These are phyloP conservation scores for Pelodytes ibericus DNA, from an alignment of 2,797 vertebrate species.

Conservation along the genomic window DNA sequence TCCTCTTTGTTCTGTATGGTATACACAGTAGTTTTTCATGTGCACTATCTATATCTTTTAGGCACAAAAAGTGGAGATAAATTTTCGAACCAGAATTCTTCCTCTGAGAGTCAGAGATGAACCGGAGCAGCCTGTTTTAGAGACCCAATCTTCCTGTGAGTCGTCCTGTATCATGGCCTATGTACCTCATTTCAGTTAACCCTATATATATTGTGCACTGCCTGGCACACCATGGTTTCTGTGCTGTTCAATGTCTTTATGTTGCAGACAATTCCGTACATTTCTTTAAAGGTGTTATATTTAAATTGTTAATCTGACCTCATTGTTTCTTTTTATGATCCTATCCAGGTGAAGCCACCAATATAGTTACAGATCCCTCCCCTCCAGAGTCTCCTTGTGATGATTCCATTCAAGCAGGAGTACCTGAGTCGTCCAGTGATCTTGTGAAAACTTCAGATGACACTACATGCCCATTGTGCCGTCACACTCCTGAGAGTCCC, in stretches of 20 bases:
- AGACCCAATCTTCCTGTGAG: slow-evolving; percentile 33
- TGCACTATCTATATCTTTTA: slow-evolving; percentile 26
- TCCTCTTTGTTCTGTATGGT: not conserved
- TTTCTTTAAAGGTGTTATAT: not conserved
- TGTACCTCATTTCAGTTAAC: not conserved
- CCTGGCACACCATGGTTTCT: not conserved
- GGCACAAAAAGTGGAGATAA: slow-evolving; percentile 69
- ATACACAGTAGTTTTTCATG: not conserved
- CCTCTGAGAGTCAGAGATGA: slow-evolving; percentile 51
- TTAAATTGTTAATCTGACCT: not conserved
- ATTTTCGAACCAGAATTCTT: slow-evolving; percentile 66
- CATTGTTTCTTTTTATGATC: not conserved
- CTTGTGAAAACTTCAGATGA: slow-evolving; percentile 36
- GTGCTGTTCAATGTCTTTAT: not conserved
- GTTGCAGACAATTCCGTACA: not conserved
- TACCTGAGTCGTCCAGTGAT: slow-evolving; percentile 13
- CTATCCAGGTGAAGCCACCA: slow-evolving; percentile 24
- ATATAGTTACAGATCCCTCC: slow-evolving; percentile 13
- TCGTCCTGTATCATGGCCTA: not conserved
- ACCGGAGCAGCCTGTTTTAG: slow-evolving; percentile 5
- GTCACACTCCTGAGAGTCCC: slow-evolving; percentile 22
- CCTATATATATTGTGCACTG: not conserved
- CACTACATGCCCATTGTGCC: slow-evolving; percentile 37
- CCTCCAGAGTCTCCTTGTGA: slow-evolving; percentile 48
- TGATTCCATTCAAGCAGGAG: slow-evolving; percentile 9